phyloP scores from a whole-genome alignment of 2,888 invertebrate species.

The Resseliella maxima region DNA sequence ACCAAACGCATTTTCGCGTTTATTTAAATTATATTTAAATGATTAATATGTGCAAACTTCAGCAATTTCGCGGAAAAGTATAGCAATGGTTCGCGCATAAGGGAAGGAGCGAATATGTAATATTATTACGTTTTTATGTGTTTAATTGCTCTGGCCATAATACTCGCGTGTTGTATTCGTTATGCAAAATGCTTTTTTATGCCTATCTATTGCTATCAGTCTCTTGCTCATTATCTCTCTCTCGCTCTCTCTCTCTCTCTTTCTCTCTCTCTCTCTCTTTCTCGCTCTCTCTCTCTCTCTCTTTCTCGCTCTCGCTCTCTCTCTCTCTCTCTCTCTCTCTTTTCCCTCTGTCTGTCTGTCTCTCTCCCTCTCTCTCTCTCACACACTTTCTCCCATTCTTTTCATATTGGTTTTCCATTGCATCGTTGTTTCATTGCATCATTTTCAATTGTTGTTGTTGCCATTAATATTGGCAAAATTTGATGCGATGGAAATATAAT shows the following conservation, averaged over 20 bases:
- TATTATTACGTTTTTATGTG: conserved; percentile 45
- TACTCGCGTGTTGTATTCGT: not conserved
- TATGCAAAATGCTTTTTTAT: too few species aligned
- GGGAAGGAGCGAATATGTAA: not conserved
- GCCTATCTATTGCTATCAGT: not conserved
- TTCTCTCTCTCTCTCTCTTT: too few species aligned
- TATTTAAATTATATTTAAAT: conserved; percentile 51
- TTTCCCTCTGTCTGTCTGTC: too few species aligned
- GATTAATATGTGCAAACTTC: conserved; percentile 48
- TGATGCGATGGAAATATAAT: not conserved
- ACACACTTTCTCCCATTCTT: too few species aligned
- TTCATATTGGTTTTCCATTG: not conserved
- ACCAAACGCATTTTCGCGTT: conserved; percentile 49
- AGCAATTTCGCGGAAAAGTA: not conserved
- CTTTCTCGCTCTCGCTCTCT: too few species aligned
- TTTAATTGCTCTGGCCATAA: not conserved
- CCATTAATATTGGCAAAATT: too few species aligned
- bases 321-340: too few species aligned
- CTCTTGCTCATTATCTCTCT: too few species aligned
- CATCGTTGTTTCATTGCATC: not conserved
- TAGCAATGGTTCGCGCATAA: conserved; percentile 10
- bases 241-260: too few species aligned
- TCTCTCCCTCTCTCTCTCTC: too few species aligned
- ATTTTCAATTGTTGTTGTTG: not conserved
- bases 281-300: too few species aligned